These are phyloP conservation scores for Sitta europaea DNA, from an alignment of 2,113 vertebrate species.

Conservation along the genomic window DNA sequence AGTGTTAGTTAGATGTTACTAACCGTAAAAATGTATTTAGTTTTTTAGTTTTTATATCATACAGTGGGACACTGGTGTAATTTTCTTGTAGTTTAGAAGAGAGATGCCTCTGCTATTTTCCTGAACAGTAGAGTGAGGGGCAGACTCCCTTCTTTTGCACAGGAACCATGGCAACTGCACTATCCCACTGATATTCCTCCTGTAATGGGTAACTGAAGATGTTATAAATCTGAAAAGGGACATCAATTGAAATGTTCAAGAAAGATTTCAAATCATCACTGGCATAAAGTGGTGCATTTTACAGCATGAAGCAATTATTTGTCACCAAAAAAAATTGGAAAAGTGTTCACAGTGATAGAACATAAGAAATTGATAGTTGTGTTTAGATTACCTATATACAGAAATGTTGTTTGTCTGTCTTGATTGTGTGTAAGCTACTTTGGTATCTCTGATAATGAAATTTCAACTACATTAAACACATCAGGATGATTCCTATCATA, in stretches of 20 bases:
- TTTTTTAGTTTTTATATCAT: neutral
- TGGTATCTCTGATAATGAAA: constrained; percentile 1
- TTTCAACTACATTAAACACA: constrained; percentile 16
- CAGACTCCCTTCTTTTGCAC: neutral
- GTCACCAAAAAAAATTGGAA: neutral
- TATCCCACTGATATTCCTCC: neutral
- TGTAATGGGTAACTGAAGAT: neutral
- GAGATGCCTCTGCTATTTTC: neutral
- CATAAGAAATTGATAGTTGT: neutral
- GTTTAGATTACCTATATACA: neutral
- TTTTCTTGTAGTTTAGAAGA: neutral
- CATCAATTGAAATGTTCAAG: neutral
- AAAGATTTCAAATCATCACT: neutral
- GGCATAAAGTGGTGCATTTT: neutral
- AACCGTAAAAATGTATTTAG: neutral
- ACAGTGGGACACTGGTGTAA: neutral
- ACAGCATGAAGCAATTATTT: neutral
- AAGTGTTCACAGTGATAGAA: neutral
- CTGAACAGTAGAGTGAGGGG: neutral
- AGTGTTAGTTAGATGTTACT: neutral
- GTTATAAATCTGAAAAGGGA: neutral
- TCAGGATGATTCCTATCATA: neutral
- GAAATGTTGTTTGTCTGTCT: neutral
- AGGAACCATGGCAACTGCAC: neutral
- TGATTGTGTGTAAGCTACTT: neutral